A percentile compares a stretch with the other conserved stretches of the same genome.
phyloP scores from a whole-genome alignment of 2,888 invertebrate species.

The Arrhopalites spinosus region DNA sequence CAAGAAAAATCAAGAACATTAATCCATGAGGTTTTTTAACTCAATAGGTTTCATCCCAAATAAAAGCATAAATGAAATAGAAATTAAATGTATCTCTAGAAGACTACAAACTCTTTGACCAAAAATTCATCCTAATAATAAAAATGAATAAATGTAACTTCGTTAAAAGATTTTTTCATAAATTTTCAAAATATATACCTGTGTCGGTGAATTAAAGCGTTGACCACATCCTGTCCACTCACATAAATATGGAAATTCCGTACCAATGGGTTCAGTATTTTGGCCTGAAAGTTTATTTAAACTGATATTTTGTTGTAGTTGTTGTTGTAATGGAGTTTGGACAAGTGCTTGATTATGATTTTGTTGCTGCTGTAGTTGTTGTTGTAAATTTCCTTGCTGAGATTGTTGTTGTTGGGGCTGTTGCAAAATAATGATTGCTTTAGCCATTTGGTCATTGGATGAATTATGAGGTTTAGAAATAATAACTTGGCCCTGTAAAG shows the following conservation, averaged over 20 bases:
- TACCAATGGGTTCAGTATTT: not conserved
- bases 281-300: not conserved
- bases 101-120: too few species aligned
- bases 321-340: constrained; percentile 25
- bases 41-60: too few species aligned
- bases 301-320: not conserved
- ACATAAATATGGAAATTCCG: constrained; percentile 66
- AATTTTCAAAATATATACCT: too few species aligned
- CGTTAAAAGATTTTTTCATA: too few species aligned
- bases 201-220: constrained; percentile 49
- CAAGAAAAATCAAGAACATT: not conserved
- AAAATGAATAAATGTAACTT: too few species aligned
- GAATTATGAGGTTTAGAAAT: constrained; percentile 49
- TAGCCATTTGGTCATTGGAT: constrained; percentile 50
- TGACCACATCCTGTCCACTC: constrained; percentile 88
- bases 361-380: constrained; percentile 53
- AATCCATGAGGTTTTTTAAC: constrained; percentile 1
- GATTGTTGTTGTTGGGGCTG: constrained; percentile 35
- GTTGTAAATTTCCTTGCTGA: constrained; percentile 43
- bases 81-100: too few species aligned
- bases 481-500: constrained; percentile 53
- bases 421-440: constrained; percentile 55
- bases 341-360: constrained; percentile 44
- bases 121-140: too few species aligned
- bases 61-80: too few species aligned